Conservation (phyloP, 2,888 invertebrate genomes). For the Mythimna vitellina region DNA sequence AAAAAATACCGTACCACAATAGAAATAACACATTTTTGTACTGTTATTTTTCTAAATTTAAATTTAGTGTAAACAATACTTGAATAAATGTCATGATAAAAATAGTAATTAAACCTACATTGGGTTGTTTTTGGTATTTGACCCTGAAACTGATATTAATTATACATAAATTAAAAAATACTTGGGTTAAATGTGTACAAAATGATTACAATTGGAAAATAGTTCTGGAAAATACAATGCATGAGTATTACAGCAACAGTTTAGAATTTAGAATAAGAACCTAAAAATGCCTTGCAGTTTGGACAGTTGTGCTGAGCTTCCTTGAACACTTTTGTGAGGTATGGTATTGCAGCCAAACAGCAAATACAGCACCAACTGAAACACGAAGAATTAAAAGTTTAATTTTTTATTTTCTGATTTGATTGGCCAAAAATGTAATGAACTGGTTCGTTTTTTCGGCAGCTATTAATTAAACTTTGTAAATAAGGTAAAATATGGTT, state of each 20-base stretch:
- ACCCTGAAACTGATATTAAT: constrained; percentile 22
- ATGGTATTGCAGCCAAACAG: constrained; percentile 84
- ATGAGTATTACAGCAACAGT: constrained; percentile 23
- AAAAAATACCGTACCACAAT: neutral
- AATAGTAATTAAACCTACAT: constrained; percentile 25
- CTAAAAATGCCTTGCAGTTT: constrained; percentile 81
- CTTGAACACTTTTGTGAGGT: constrained; percentile 79
- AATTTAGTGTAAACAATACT: constrained; percentile 37
- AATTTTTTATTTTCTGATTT: neutral
- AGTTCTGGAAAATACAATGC: neutral
- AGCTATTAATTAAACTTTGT: neutral
- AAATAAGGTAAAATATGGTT: neutral
- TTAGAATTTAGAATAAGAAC: constrained; percentile 75
- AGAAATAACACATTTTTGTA: constrained; percentile 6
- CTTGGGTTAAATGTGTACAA: constrained; percentile 4
- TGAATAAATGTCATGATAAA: constrained; percentile 41
- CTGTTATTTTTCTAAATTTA: constrained; percentile 31
- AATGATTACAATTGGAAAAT: neutral
- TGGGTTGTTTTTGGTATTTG: constrained; percentile 4
- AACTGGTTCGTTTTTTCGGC: neutral
- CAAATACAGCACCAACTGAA: constrained; percentile 86
- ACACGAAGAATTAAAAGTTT: neutral
- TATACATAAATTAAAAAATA: neutral
- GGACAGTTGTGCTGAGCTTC: constrained; percentile 84
- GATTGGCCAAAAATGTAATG: too few relatives aligned